phyloP scores from a whole-genome alignment of 2,888 invertebrate genomes.

The Electrophaes corylata region DNA sequence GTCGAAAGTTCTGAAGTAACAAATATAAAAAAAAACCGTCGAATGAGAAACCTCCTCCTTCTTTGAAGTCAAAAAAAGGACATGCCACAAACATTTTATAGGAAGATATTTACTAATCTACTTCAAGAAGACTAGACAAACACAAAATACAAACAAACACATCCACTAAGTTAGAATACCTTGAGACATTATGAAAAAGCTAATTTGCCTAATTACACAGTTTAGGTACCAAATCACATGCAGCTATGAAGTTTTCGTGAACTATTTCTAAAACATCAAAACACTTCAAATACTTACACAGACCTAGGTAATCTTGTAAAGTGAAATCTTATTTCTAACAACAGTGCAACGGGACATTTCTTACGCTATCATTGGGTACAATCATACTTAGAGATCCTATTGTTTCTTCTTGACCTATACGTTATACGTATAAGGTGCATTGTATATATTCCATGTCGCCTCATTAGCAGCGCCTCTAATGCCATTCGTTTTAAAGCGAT shows the following conservation, averaged over 20 bases:
- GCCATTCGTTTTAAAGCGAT: too few species aligned
- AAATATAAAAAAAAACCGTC: too few species aligned
- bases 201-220: constrained; percentile 16
- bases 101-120: neutral
- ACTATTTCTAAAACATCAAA: constrained; percentile 17
- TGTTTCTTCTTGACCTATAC: neutral
- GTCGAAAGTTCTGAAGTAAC: too few species aligned
- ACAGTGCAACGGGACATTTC: neutral
- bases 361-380: neutral
- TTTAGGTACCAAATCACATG: constrained; percentile 43
- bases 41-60: too few species aligned
- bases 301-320: constrained; percentile 1
- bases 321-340: neutral
- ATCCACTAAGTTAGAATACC: neutral
- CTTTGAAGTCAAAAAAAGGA: neutral
- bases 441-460: neutral
- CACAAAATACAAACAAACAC: neutral
- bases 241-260: constrained; percentile 43
- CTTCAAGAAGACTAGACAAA: constrained; percentile 10
- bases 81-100: constrained; percentile 8
- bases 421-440: neutral
- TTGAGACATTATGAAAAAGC: constrained; percentile 5
- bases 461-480: too few species aligned
- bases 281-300: constrained; percentile 14
- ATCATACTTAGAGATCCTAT: neutral